Evolutionary conservation across 2,797 vertebrate species (phyloP).

Genomic region (Glossophaga mutica): DNA sequence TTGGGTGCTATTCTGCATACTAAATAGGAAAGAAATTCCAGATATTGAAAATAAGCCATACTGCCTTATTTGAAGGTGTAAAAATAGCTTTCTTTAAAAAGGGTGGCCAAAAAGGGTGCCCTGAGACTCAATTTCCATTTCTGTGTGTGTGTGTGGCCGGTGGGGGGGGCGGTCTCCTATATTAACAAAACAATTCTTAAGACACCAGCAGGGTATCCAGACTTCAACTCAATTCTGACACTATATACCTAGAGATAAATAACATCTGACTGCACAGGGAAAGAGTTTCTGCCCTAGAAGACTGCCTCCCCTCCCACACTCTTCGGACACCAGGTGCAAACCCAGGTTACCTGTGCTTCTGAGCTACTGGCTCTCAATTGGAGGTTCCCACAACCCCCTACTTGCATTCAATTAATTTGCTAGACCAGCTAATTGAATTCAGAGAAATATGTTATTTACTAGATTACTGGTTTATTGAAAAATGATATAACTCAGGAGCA

Average conservation of each 20-base stretch:
- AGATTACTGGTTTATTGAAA: neutral
- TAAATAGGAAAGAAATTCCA: slow-evolving; percentile 58
- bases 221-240: neutral
- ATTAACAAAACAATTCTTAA: neutral
- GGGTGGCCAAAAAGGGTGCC: neutral
- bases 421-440: neutral
- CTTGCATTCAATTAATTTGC: neutral
- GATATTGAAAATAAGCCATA: slow-evolving; percentile 42
- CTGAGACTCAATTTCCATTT: neutral
- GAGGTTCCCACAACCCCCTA: neutral
- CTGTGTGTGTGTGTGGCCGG: neutral
- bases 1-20: slow-evolving; percentile 42
- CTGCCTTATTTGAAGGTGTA: neutral
- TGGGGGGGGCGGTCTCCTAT: neutral
- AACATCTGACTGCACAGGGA: neutral
- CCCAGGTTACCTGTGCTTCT: neutral
- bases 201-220: neutral
- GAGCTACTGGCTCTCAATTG: neutral
- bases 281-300: neutral
- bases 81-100: slow-evolving; percentile 54
- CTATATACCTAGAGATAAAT: neutral
- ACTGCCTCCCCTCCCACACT: neutral
- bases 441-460: neutral
- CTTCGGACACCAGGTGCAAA: neutral
- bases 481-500: neutral